Base-by-base conservation (phyloP, 2,888 invertebrate genomes). In the Pyrochroa serraticornis region DNA sequence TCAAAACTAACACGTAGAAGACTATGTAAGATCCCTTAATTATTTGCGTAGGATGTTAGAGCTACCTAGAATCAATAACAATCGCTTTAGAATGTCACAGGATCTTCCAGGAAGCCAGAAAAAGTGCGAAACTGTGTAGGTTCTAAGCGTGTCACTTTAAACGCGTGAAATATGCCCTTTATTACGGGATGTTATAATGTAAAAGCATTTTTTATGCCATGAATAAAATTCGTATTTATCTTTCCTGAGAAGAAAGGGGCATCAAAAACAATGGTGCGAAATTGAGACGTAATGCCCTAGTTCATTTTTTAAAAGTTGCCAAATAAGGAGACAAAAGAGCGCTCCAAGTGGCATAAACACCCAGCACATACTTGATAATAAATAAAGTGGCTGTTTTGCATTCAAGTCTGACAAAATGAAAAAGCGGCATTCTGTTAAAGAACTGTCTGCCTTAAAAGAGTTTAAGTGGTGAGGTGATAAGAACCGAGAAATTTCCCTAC, bases 401-500 rank as follows among this genome's bases (percentile, higher is more conserved):
- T 51, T 59, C 60, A 55, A 54, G 58, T 46, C 61, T 65, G 67
- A 66, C 67, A 68, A 64, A 62, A 64, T 67, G 64, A 67, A 65
- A 66, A 67, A 66, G 62, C 50, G 47, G 53, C 45, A 43, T 64
- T 57, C 63, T 64, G 65, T 64, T 63, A 62, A 62, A 60, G 59
- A 64, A 64, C 54, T 63, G 66, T 68, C 66, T 66, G 59, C 63
- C 50, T 65, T 67, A 61, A 67, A 68, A 64, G 66, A 69, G 66
- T 69, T 69, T 65, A 69, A 69, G 65, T 66, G 64, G 58, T 63
- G 54, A 61, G 62, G 58, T 67, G 68, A 69, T 69, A 69, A 69
- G 66, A 44, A 62, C 61, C 62, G 58, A 53, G 52, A 49, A 57
- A 60, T 58, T 60, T 58, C 52, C 56, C 37, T 60, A 58, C 55